A percentile compares a stretch with the other conserved stretches of the same genome.
Evolutionary conservation across 1,140 invertebrate species (phyloP).

Genomic region (Steinernema khuongi): DNA sequence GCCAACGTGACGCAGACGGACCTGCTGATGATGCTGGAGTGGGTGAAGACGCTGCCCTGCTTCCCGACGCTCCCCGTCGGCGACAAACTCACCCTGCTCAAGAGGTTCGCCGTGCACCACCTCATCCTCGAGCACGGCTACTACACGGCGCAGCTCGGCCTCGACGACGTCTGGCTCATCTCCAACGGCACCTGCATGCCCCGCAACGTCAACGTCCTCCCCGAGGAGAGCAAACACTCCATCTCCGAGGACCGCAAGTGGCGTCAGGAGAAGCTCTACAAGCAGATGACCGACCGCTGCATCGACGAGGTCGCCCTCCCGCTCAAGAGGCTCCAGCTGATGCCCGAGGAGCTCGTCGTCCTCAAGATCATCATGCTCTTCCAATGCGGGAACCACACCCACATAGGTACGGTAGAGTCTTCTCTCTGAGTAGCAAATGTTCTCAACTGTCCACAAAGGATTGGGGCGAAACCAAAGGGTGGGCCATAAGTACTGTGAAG

Average conservation of each 20-base stretch:
- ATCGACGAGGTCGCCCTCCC: constrained; percentile 57
- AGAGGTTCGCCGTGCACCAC: constrained; percentile 32
- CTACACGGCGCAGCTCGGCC: constrained; percentile 25
- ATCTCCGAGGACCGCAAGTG: constrained; percentile 49
- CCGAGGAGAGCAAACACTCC: constrained; percentile 31
- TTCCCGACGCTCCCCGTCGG: constrained; percentile 23
- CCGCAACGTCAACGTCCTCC: constrained; percentile 35
- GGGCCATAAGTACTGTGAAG: too few species aligned
- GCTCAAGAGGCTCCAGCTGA: constrained; percentile 42
- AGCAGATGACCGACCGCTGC: constrained; percentile 55
- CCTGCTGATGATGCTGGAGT: constrained; percentile 39
- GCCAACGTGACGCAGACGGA: constrained; percentile 35
- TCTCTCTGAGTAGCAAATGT: too few species aligned
- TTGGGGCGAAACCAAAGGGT: too few species aligned
- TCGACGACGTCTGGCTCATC: constrained; percentile 38
- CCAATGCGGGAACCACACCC: constrained; percentile 47
- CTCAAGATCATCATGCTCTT: constrained; percentile 57
- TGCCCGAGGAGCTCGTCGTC: constrained; percentile 55
- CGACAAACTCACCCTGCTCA: constrained; percentile 26
- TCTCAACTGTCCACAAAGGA: too few species aligned
- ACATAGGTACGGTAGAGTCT: constrained; percentile 19
- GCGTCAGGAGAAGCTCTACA: constrained; percentile 57
- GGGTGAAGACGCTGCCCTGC: constrained; percentile 30
- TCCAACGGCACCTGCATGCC: constrained; percentile 42
- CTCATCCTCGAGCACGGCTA: constrained; percentile 35